Base-by-base conservation (phyloP, 2,888 invertebrate species). In the Leistus spinibarbis region DNA sequence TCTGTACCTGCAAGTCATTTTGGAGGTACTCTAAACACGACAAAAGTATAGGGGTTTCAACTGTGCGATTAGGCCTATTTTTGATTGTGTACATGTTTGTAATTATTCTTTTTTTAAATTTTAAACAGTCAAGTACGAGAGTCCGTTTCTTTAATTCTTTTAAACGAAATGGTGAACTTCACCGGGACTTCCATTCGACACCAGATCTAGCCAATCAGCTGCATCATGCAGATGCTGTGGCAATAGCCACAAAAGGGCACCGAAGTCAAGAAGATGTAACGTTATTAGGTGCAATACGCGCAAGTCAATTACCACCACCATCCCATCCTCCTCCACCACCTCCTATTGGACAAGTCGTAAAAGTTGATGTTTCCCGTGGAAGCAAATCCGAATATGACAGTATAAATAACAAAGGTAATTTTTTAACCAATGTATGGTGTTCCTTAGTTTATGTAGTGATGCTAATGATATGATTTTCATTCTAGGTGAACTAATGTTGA, bases 181-280 rank as follows among this genome's bases (percentile, higher is more conserved):
- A 95, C 79, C 90, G 96, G 76, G 92, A 92, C 79, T 97, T 96
- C 88, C 93, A 93, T 82, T 95, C 95, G 77, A 96, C 96, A n/a
- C 96, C 97, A 0, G 96, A 96, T 86, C 85, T 92, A 76, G 91
- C 90, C 53, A 85, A 87, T 17, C 87, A 88, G 78, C 78, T 86
- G 63, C 80, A 82, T 4, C 78, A 79, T 54, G 65, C 54, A 20
- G 75, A 76, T 76, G 63, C 79, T 77, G 27, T 76, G 79, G 69
- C 79, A 78, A 19, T 77, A 27, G 81, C 79, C 56, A 64, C 77
- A 63, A 83, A 91, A 81, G 88, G 89, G 16, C 91, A 91, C 81
- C 89, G 90, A 77, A 92, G 92, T 81, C 92, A 93, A 84, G 93
- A 93, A 81, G 92, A 93, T 81, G 88, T 91, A 23, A 88, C 89